Evolutionary conservation across 2,113 vertebrate species (phyloP).

Genomic region (Rhinolophus ferrumequinum): DNA sequence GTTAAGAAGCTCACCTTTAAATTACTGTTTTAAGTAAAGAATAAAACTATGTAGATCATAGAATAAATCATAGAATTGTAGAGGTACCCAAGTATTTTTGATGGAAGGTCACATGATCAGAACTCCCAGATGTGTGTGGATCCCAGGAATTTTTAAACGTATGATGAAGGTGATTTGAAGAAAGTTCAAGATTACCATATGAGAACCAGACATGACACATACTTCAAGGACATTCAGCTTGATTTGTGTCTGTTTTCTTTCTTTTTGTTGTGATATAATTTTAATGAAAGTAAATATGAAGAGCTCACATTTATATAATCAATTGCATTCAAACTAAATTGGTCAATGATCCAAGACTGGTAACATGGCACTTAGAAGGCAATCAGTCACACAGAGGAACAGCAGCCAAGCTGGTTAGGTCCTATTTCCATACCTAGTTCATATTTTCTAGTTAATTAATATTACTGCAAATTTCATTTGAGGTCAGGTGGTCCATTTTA

Average conservation of each 20-base stretch:
- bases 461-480: background rate
- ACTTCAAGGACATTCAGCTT: background rate
- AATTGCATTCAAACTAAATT: slow-evolving; percentile 35
- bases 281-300: slow-evolving; percentile 46
- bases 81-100: background rate
- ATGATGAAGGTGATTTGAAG: background rate
- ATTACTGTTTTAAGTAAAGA: background rate
- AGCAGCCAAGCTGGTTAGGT: background rate
- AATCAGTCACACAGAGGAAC: background rate
- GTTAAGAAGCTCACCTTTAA: background rate
- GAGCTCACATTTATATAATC: slow-evolving; percentile 7
- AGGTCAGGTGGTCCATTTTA: background rate
- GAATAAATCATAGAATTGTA: background rate
- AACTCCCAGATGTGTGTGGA: background rate
- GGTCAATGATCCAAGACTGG: background rate
- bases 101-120: background rate
- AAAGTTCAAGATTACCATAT: background rate
- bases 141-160: background rate
- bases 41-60: background rate
- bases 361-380: background rate
- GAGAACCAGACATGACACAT: background rate
- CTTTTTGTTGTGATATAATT: slow-evolving; percentile 3
- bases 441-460: background rate
- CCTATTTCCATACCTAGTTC: background rate
- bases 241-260: slow-evolving; percentile 30